Base-by-base conservation (phyloP, 2,888 invertebrate genomes). In the Dryomyza anilis region DNA sequence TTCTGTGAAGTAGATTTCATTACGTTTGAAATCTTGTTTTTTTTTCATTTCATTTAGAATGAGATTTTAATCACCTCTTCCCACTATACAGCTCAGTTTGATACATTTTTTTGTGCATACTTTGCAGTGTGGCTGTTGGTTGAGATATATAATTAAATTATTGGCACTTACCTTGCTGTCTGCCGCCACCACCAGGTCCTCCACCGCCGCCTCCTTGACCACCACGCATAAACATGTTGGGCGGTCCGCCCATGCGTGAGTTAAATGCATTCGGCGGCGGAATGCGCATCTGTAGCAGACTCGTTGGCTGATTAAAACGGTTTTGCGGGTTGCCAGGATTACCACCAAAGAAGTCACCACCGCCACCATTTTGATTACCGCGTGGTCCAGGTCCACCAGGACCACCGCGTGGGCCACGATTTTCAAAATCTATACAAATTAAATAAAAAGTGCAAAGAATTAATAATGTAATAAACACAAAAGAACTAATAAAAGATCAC, bases 221-320 rank as follows among this genome's bases (percentile, higher is more conserved):
- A 8, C 70, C 71, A 12, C 75, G 73, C 53, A 74, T 71, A 61
- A 71, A 71, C 71, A 72, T 71, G n/a, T n/a, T n/a, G 3, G 70
- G 63, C 12, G 73, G 72, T n/a, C 72, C 72, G 65, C 72, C 79
- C 72, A 81, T 80, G 2, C 81, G 76, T 36, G 77, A 79, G 70
- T 80, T 82, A 36, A 80, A 81, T 7, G 78, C 67, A 33, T 73
- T 74, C 16, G 81, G 81, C 6, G 82, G 82, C 14, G 81, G 82
- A 62, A 82, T 81, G 25, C 81, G 80, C 79, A 81, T 80, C 64
- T 81, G 82, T 77, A 81, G 79, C 64, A 81, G 69, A 64, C 81
- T 81, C 46, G 81, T 81, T 30, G 81, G 81, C 66, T 81, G 80
- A 69, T 79, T 81, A 53, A 84, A 84, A 33, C 84, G 77, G 71